Percentiles rank a stretch among this genome's conserved stretches.
Evolutionary conservation across 2,113 vertebrate genomes (phyloP).

Genomic region (Hydrolagus affinis): DNA sequence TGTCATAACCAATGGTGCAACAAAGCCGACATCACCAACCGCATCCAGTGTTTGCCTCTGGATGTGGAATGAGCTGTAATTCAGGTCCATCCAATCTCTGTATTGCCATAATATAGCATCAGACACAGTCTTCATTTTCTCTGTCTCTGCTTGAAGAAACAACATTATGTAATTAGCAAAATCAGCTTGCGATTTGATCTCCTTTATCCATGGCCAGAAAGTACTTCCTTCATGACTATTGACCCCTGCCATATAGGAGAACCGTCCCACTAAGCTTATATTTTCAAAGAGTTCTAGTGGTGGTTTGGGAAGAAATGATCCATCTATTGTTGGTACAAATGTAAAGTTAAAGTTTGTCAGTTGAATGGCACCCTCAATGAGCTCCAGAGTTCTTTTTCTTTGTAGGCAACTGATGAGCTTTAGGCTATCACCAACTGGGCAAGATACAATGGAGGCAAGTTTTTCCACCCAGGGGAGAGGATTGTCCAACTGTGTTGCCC

Average conservation of each 20-base stretch:
- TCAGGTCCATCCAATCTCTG: neutral
- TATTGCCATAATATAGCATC: slow-evolving; percentile 5
- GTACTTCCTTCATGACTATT: slow-evolving; percentile 4
- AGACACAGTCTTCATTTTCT: neutral
- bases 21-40: neutral
- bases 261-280: neutral
- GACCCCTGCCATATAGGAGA: neutral
- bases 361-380: neutral
- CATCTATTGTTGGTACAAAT: neutral
- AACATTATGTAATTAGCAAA: neutral
- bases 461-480: neutral
- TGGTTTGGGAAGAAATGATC: slow-evolving; percentile 7
- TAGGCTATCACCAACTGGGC: slow-evolving; percentile 4
- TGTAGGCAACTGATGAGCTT: neutral
- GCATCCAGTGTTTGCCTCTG: neutral
- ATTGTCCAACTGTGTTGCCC: neutral
- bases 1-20: neutral
- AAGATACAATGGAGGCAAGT: neutral
- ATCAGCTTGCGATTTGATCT: neutral
- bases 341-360: slow-evolving; percentile 6
- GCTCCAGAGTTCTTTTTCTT: neutral
- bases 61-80: neutral
- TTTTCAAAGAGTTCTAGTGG: slow-evolving; percentile 9
- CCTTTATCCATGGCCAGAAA: neutral
- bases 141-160: neutral